Conservation (phyloP, 2,888 invertebrate genomes). For the Drosophila fungiperda region DNA sequence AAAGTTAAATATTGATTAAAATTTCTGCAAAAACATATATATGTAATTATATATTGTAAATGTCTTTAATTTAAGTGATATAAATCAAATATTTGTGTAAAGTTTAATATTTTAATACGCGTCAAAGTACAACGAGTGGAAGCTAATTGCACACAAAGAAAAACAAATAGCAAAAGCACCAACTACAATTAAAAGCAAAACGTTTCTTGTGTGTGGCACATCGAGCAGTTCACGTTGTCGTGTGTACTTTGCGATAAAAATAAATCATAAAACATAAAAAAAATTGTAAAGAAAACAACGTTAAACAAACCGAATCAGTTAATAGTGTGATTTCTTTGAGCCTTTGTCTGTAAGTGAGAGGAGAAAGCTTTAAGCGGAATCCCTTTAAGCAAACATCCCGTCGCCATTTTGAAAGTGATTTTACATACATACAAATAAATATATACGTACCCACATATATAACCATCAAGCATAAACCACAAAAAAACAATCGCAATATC, state of each 20-base stretch:
- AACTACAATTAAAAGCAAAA: conserved; percentile 34
- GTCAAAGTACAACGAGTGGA: conserved; percentile 82
- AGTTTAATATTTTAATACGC: conserved; percentile 74
- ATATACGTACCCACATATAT: conserved; percentile 49
- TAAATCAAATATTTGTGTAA: conserved; percentile 78
- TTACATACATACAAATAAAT: conserved; percentile 68
- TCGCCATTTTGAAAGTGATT: conserved; percentile 80
- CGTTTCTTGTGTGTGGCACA: conserved; percentile 57
- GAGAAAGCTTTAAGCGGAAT: conserved; percentile 79
- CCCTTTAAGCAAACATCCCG: conserved; percentile 75
- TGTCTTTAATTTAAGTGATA: conserved; percentile 79
- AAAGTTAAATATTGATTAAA: conserved; percentile 75
- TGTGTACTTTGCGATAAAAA: conserved; percentile 64
- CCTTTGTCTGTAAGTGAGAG: conserved; percentile 76
- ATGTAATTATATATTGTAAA: conserved; percentile 80
- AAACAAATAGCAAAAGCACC: conserved; percentile 49
- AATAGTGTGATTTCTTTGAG: conserved; percentile 79
- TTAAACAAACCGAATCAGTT: conserved; percentile 71
- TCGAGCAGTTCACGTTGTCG: conserved; percentile 33
- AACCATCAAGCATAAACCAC: conserved; percentile 29
- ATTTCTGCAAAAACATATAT: conserved; percentile 77
- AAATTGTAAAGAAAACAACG: conserved; percentile 52
- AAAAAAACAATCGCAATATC: conserved; percentile 51
- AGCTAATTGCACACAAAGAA: conserved; percentile 68
- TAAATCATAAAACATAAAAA: conserved; percentile 25